A percentile compares a stretch with the other conserved stretches of the same genome.
phyloP scores from a whole-genome alignment of 2,797 vertebrate species.

The Mus caroli region DNA sequence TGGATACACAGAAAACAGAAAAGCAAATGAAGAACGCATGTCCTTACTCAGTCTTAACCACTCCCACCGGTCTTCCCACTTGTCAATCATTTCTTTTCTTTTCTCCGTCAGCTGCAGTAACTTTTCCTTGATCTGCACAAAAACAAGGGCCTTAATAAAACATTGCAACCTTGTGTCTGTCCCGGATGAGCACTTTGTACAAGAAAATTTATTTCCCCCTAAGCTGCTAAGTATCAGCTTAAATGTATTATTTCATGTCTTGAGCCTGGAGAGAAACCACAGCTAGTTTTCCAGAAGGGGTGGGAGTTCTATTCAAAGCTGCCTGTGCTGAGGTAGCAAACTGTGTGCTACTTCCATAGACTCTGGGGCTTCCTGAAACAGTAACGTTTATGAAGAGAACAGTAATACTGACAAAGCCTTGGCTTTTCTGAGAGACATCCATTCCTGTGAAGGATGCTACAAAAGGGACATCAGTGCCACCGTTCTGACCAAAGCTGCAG shows the following conservation, averaged over 20 bases:
- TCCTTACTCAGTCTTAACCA: constrained; percentile 98
- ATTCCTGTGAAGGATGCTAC: neutral
- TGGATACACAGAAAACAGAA: neutral
- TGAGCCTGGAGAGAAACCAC: neutral
- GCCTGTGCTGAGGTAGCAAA: neutral
- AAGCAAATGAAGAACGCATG: neutral
- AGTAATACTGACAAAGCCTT: neutral
- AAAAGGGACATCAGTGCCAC: neutral
- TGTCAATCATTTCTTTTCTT: constrained; percentile 99
- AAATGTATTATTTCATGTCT: neutral
- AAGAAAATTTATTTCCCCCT: constrained; percentile 6
- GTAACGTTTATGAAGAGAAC: neutral
- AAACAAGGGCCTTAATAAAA: constrained; percentile 60
- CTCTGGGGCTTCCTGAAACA: neutral
- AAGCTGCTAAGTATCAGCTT: neutral
- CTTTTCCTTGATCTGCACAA: constrained; percentile 96
- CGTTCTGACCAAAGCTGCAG: neutral
- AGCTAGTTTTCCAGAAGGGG: neutral
- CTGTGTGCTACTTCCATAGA: no score
- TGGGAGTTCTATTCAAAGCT: neutral
- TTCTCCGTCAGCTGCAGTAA: constrained; percentile 97
- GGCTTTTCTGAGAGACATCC: neutral
- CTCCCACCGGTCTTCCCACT: constrained; percentile 99
- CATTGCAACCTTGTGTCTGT: neutral
- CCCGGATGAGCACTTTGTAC: neutral